Evolutionary conservation across 2,888 invertebrate species (phyloP), one percentile per base, ranked within the genome.

Genomic region (Strigamia transsilvanica): DNA sequence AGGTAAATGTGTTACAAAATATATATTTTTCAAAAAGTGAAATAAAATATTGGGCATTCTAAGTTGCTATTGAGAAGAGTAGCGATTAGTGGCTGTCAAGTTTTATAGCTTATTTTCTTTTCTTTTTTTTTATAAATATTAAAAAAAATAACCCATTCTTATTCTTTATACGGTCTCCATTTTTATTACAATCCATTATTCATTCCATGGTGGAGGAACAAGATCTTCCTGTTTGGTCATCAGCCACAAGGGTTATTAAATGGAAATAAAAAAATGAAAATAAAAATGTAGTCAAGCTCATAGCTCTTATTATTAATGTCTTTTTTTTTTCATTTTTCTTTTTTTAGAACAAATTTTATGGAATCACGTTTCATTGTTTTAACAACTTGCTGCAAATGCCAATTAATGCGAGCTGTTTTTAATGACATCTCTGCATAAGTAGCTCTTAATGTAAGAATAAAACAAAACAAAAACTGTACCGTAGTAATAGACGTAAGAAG

Each of bases 151-250:
- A n/a, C 23, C 61, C 61, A 38, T 66, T 66, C 21, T 66, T 66
- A 66, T 66, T 66, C 21, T 12, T 66, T 21, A 66, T 66, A n/a
- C n/a, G 21, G 21, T 21, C 18, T 66, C 5, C 23, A 21, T 66
- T 66, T 66, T 66, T 66, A 66, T 66, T 66, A 66, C 61, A 12
- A 66, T 66, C 61, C 61, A 66, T 66, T 66, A 66, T 66, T 66
- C 61, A 66, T 66, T 66, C 61, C 23, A 46, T 66, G 6, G 61
- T 23, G 7, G 61, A 18, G 10, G 61, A 66, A 66, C 61, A 23
- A 18, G 61, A 66, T 66, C 61, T 66, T 66, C 61, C 61, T 66
- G 61, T 66, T 66, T 66, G 21, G 21, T 66, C 61, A 23, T 66
- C 61, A 23, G 61, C 12, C 13, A 23, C 18, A 66, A 21, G 61